These are phyloP conservation scores for Sinodicranocentrus sp. DNA, from an alignment of 2,888 invertebrate species.

Conservation along the genomic window DNA sequence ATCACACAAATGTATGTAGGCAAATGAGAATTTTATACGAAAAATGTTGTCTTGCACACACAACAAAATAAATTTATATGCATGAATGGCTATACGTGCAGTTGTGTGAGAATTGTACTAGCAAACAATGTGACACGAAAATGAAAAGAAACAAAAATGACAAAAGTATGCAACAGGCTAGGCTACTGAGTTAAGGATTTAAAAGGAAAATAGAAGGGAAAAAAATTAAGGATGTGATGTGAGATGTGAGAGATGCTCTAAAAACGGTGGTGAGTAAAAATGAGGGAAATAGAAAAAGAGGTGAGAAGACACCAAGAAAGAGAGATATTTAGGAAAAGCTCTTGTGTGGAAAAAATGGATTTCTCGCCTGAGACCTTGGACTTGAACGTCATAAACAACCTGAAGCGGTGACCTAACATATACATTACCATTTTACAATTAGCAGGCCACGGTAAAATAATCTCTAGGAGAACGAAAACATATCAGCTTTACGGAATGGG, in stretches of 20 bases:
- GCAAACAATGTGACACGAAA: conserved; percentile 37
- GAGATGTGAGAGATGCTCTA: conserved; percentile 29
- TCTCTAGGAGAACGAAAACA: conserved; percentile 28
- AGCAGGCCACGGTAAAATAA: conserved; percentile 44
- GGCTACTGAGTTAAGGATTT: conserved; percentile 8
- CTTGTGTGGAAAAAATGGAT: conserved; percentile 43
- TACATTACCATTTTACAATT: conserved; percentile 58
- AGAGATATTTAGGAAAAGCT: conserved; percentile 24
- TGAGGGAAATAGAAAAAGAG: conserved; percentile 48
- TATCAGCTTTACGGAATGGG: background rate
- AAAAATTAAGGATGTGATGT: background rate
- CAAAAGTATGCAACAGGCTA: conserved; percentile 34
- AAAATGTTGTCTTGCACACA: too few relatives aligned
- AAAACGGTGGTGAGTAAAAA: conserved; percentile 42
- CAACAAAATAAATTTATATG: too few relatives aligned
- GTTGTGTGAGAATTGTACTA: conserved; percentile 40
- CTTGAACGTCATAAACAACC: conserved; percentile 73
- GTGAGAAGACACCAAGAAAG: conserved; percentile 56
- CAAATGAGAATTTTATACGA: too few relatives aligned
- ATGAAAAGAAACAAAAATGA: conserved; percentile 20
- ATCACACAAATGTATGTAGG: background rate
- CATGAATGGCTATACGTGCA: too few relatives aligned
- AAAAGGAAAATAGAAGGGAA: conserved; percentile 1
- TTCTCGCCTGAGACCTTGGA: conserved; percentile 69
- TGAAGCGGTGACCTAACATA: conserved; percentile 70